Conservation (phyloP, 2,888 invertebrate genomes). For the Agriopis aurantiaria region DNA sequence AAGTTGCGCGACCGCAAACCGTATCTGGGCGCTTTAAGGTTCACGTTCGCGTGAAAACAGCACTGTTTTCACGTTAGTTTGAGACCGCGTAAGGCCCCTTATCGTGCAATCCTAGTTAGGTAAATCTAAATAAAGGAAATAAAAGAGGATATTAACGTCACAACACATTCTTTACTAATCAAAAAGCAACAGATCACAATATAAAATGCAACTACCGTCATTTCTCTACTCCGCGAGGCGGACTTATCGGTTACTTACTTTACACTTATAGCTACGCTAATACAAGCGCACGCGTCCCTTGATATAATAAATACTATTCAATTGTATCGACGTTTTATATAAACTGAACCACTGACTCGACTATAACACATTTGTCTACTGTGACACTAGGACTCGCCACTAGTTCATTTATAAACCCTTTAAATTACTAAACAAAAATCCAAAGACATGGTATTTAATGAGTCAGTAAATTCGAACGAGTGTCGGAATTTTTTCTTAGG, state of each 20-base stretch:
- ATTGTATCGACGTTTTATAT: slow-evolving; percentile 36
- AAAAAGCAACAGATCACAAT: slow-evolving; percentile 74
- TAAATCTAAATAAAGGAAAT: slow-evolving; percentile 38
- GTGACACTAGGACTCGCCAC: neutral
- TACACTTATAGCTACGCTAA: slow-evolving; percentile 39
- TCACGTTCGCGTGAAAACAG: no score
- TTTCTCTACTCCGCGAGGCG: slow-evolving; percentile 32
- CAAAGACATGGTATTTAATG: no score
- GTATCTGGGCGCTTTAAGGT: no score
- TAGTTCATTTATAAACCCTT: neutral
- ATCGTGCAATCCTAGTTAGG: no score
- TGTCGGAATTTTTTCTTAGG: no score
- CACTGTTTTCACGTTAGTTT: no score
- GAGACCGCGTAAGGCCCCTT: no score
- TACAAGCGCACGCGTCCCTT: slow-evolving; percentile 43
- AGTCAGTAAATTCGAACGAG: no score
- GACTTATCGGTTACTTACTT: slow-evolving; percentile 43
- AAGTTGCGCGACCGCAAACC: no score
- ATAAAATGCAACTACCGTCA: slow-evolving; percentile 52
- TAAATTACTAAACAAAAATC: no score
- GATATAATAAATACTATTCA: slow-evolving; percentile 47
- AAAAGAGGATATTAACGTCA: slow-evolving; percentile 59
- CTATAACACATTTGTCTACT: neutral
- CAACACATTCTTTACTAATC: slow-evolving; percentile 66
- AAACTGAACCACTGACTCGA: slow-evolving; percentile 8